Base-by-base conservation (phyloP, 2,888 invertebrate genomes). In the Iphiclides podalirius region DNA sequence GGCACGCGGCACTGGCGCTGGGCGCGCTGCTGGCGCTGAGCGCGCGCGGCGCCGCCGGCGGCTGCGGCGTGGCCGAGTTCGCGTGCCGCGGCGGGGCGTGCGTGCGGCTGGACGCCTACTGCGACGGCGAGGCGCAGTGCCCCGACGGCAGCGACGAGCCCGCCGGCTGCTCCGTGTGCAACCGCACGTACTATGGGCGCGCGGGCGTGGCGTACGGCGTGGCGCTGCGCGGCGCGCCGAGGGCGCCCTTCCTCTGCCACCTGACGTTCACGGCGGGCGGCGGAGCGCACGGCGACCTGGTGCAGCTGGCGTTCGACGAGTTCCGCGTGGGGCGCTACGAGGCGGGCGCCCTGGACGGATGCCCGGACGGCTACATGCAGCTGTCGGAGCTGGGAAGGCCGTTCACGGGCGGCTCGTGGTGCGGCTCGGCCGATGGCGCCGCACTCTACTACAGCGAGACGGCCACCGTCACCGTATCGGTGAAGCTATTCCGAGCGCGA, bases 191-290 rank as follows among this genome's bases (percentile, higher is more conserved):
- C 84, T 96, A 96, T 81, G 97, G 96, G 8, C 95, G 94, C 70
- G 93, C 94, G 61, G 95, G 95, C 61, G 92, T 93, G 69, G 95
- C 94, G 43, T 96, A 95, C 89, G 92, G 93, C 66, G 88, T 97
- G 75, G 92, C 91, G 63, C 92, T 96, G 70, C 91, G 93, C 63
- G 92, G 93, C 63, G 93, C 94, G 43, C 93, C 93, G 66, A 92
- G 94, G 63, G 91, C 95, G 67, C 96, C 96, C 26, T 96, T 96
- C 83, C 91, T 96, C 55, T 97, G 97, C 81, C 95, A 96, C 82
- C 91, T 97, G 68, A 97, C 96, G 61, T 96, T 97, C 88, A 96
- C 96, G 66, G 96, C 97, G 70, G 95, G 95, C 72, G 96, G 96
- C 58, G 94, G 93, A 70, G 93, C 93, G 66, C 95, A 95, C 82